These are phyloP conservation scores for Montipora foliosa DNA, from an alignment of 64 coral and sea anemone genomes.

Conservation along the genomic window DNA sequence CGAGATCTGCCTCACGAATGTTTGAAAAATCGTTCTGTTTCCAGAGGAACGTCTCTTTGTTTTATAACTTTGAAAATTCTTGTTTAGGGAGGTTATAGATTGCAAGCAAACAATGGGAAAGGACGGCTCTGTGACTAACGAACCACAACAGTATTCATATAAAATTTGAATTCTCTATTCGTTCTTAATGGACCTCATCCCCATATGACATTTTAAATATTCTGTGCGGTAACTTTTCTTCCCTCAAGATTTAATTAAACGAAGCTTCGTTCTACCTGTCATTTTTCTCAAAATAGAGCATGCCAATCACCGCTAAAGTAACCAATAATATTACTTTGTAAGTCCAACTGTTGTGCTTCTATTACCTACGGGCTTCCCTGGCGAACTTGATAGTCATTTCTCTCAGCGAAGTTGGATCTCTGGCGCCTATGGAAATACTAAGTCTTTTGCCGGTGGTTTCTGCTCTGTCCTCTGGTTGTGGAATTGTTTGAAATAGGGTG, in stretches of 20 bases:
- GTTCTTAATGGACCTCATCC: not conserved
- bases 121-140: not conserved
- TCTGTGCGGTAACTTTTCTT: not conserved
- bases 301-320: not conserved
- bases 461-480: not conserved
- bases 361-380: not conserved
- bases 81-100: not conserved
- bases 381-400: not conserved
- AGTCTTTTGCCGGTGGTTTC: not conserved
- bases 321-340: not conserved
- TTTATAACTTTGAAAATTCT: not conserved
- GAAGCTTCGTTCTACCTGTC: not conserved
- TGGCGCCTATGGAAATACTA: not conserved
- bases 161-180: not conserved
- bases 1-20: not conserved
- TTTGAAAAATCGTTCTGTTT: constrained; percentile 31
- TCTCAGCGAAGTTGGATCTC: not conserved
- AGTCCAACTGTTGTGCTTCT: not conserved
- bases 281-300: not conserved
- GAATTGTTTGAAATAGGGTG: constrained; percentile 18
- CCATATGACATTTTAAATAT: not conserved
- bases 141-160: too few relatives aligned
- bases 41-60: constrained; percentile 7
- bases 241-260: not conserved
- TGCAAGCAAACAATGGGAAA: not conserved